These are phyloP conservation scores for Oryctes rhinoceros DNA, from an alignment of 1,140 invertebrate species.

Conservation along the genomic window DNA sequence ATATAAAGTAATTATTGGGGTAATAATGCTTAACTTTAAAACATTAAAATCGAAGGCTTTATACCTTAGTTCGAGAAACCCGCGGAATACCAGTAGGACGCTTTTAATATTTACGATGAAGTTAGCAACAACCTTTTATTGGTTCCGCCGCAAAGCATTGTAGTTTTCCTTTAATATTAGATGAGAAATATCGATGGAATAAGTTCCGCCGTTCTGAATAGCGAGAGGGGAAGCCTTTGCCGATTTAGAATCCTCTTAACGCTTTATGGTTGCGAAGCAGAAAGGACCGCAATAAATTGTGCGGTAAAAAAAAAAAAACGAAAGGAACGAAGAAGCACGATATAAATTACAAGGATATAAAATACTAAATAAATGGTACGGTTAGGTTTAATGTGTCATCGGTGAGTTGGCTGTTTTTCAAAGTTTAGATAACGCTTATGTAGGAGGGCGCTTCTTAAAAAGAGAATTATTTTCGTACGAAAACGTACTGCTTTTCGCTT, in stretches of 20 bases:
- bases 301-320: background rate
- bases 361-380: background rate
- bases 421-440: background rate
- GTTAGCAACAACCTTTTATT: no score
- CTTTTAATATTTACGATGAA: no score
- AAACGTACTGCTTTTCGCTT: no score
- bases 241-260: background rate
- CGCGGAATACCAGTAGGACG: no score
- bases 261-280: background rate
- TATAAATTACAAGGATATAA: conserved; percentile 2
- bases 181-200: conserved; percentile 6
- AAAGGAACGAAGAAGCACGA: background rate
- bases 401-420: background rate
- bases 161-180: background rate
- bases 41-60: no score
- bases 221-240: background rate
- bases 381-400: background rate
- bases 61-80: no score
- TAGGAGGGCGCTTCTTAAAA: no score
- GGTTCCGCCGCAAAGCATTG: no score
- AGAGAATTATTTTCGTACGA: no score
- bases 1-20: no score
- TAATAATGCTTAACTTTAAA: no score
- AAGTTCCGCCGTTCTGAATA: background rate
- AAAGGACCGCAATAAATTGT: background rate